Base-by-base conservation (phyloP, 2,888 invertebrate genomes). In the Diloba caeruleocephala region DNA sequence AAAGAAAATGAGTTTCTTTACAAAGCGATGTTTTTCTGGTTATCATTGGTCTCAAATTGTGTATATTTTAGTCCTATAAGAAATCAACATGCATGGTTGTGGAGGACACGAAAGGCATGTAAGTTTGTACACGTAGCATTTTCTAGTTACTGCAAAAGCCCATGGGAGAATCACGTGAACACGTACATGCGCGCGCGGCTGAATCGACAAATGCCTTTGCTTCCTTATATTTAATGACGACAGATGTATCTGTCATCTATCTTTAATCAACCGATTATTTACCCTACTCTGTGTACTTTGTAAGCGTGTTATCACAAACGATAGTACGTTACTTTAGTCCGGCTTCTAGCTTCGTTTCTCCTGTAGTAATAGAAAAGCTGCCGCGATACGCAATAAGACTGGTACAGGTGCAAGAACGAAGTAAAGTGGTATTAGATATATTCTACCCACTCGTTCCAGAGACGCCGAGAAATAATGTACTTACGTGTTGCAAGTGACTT, bases 371-470 rank as follows among this genome's bases (percentile, higher is more conserved):
- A 48, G 50, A 51, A 34, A 52, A 61, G 52, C 52, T 65, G 33
- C 31, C 10, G 14, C 21, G 21, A 31, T 21, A 38, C 41, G 41
- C 19, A 61, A 19, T 7, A 38, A 28, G 31, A 44, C 21, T 14
- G 52, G 45, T 31, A n/a, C 65, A 65, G 65, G 65, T 64, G 65
- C 42, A 52, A 19, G 32, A 42, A 46, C 36, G 29, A 31, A 36
- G 31, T 10, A 45, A 62, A 63, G 49, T 58, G 54, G 45, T 38
- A 43, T 54, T 59, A 49, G 54, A 41, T 48, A 55, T 41, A 64
- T 41, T 51, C 19, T 43, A 49, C 19, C 43, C 19, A 14, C 32
- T 46, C 28, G 52, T 37, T 41, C 52, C 15, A 10, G 34, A 31
- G 31, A 50, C 48, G 23, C 43, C 48, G 23, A 26, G 50, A 56